Conservation (phyloP, 2,113 vertebrate genomes). For the Xenotilapia flavipinnis region DNA sequence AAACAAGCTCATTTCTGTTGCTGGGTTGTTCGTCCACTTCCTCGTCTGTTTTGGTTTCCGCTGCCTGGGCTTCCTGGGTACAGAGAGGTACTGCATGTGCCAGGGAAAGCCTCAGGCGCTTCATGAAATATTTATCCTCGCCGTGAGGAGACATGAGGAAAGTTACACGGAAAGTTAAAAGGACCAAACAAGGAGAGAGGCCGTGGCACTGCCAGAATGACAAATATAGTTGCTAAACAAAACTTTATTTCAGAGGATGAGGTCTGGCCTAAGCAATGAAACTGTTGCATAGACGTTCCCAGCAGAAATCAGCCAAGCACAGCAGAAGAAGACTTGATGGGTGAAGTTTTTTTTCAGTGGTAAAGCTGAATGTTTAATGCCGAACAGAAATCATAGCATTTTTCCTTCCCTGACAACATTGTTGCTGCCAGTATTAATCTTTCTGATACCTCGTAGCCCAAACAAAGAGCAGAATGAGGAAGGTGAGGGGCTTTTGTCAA, state of each 20-base stretch:
- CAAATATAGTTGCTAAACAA: conserved; percentile 41
- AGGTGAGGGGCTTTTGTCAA: background rate
- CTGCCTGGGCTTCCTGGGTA: conserved; percentile 27
- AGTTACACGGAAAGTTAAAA: conserved; percentile 62
- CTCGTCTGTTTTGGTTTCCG: conserved; percentile 31
- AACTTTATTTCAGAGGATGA: conserved; percentile 30
- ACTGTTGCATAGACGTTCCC: conserved; percentile 9
- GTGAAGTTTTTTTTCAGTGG: background rate
- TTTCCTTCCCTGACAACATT: background rate
- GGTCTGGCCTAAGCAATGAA: background rate
- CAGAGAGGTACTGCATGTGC: conserved; percentile 41
- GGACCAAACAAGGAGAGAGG: conserved; percentile 43
- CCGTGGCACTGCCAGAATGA: conserved; percentile 30
- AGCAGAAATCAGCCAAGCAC: background rate
- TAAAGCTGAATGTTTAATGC: conserved; percentile 35
- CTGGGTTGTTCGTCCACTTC: conserved; percentile 36
- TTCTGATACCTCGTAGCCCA: background rate
- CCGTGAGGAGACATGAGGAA: conserved; percentile 65
- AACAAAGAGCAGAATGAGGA: background rate
- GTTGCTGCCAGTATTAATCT: background rate
- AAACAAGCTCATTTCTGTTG: conserved; percentile 31
- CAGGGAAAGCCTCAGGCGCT: conserved; percentile 60
- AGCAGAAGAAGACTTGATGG: conserved; percentile 7
- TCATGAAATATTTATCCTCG: conserved; percentile 69
- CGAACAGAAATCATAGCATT: background rate